These are phyloP conservation scores for Epizoanthus scotinus DNA, from an alignment of 92 coral and sea anemone species.

Conservation along the genomic window DNA sequence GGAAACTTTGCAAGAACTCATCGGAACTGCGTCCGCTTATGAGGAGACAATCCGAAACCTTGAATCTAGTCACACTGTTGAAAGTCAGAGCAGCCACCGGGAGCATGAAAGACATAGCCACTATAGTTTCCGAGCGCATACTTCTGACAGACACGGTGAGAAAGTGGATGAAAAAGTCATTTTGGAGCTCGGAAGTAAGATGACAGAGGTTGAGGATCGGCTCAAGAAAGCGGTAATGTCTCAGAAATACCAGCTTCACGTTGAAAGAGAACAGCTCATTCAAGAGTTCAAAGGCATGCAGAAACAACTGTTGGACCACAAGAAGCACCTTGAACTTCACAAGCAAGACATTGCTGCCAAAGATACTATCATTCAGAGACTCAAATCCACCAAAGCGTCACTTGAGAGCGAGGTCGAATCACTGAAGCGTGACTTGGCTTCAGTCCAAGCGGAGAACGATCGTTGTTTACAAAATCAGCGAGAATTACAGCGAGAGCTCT, in stretches of 20 bases:
- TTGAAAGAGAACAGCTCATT: slow-evolving; percentile 84
- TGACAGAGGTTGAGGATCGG: slow-evolving; percentile 89
- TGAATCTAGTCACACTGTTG: slow-evolving; percentile 35
- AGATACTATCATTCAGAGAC: slow-evolving; percentile 81
- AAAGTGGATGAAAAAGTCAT: slow-evolving; percentile 76
- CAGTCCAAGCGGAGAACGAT: slow-evolving; percentile 72
- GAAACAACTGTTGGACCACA: slow-evolving; percentile 82
- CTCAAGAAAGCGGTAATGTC: slow-evolving; percentile 88
- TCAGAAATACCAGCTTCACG: slow-evolving; percentile 81
- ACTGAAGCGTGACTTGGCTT: slow-evolving; percentile 77
- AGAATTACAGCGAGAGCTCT: slow-evolving; percentile 66
- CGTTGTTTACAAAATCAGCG: slow-evolving; percentile 77
- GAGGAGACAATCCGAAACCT: slow-evolving; percentile 77
- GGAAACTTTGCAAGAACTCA: slow-evolving; percentile 81
- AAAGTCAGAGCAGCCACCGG: slow-evolving; percentile 32
- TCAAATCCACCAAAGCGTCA: slow-evolving; percentile 89
- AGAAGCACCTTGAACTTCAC: slow-evolving; percentile 83
- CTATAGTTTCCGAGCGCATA: slow-evolving; percentile 18
- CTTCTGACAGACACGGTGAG: slow-evolving; percentile 32
- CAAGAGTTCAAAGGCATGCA: slow-evolving; percentile 90
- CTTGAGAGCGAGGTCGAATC: slow-evolving; percentile 90
- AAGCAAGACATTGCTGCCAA: slow-evolving; percentile 85
- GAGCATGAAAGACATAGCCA: slow-evolving; percentile 27
- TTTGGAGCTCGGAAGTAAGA: slow-evolving; percentile 77
- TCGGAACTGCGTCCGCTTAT: slow-evolving; percentile 80